Evolutionary conservation across 2,113 vertebrate genomes (phyloP), one percentile per base, ranked within the genome.

Genomic region (Phaethornis superciliosus): DNA sequence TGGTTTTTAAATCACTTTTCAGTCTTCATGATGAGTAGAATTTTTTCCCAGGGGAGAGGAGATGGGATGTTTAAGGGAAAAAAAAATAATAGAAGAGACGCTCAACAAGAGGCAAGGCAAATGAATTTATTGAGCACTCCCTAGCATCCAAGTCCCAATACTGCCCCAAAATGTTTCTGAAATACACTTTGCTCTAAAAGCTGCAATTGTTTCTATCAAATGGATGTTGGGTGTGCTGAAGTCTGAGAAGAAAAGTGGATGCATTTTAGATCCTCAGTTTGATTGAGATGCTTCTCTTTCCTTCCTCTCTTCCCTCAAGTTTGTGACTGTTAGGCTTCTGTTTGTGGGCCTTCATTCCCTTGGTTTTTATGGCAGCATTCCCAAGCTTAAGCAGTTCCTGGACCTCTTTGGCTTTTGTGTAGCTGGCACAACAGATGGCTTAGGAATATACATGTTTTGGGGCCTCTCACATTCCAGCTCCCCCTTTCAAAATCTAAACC

Each of bases 381-480:
- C 26, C 26, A 67, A 70, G 52, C 24, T 78, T 78, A 71, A 64
- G 56, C 49, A 63, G 44, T 21, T 89, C 52, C 28, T 86, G 80
- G 10, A 5, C 35, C 40, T 75, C 37, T 82, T 37, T 85, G 62
- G n/a, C 42, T 89, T 92, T 89, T 78, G 59, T 62, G 40, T 80
- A 81, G n/a, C 59, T 96, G 85, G 88, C 71, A 87, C 58, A 92
- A 87, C 33, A 89, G 67, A 92, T 90, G 82, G 56, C 67, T 81
- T 56, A 83, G 76, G 54, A 93, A 74, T 54, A 94, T 47, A 65
- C 0, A 10, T 76, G 49, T 70, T 93, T 49, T 75, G 67, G 60
- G 94, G 80, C 85, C 83, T 92, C 81, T 81, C 52, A 37, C 40
- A 74, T 93, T 95, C 77, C 76, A 94, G 23, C 17, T 96, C 27